Percentiles rank a stretch among this genome's conserved stretches.
Evolutionary conservation across 2,888 invertebrate genomes (phyloP).

Genomic region (Rhogogaster chlorosoma): DNA sequence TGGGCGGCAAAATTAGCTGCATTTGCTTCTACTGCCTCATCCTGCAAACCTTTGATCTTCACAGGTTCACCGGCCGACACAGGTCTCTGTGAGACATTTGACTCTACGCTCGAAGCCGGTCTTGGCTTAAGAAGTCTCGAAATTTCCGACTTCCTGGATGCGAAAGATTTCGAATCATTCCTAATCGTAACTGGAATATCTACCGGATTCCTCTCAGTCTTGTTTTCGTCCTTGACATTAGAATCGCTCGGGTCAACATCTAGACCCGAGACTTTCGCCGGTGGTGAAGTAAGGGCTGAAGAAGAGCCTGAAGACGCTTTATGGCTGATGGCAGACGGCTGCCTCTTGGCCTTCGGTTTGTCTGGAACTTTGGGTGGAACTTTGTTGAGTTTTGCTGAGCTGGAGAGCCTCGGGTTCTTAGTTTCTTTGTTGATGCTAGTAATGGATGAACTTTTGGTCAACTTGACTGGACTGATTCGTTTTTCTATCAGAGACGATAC

Average conservation of each 20-base stretch:
- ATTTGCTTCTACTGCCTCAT: not conserved
- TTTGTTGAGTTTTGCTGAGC: conserved; percentile 54
- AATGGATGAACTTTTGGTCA: conserved; percentile 63
- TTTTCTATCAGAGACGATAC: conserved; percentile 54
- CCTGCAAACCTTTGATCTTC: not conserved
- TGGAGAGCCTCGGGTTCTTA: conserved; percentile 44
- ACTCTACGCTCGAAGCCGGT: conserved; percentile 16
- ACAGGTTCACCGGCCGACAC: not conserved
- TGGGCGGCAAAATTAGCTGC: conserved; percentile 57
- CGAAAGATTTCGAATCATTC: not conserved
- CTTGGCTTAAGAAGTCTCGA: not conserved
- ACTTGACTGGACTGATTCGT: conserved; percentile 62
- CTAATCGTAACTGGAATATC: not conserved
- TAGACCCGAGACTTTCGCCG: not conserved
- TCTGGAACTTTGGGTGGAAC: conserved; percentile 60
- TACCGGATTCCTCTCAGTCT: not conserved
- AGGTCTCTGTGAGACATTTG: not conserved
- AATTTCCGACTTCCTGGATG: not conserved
- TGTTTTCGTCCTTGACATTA: not conserved
- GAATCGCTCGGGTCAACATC: not conserved
- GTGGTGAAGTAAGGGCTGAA: conserved; percentile 17
- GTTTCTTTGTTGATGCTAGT: conserved; percentile 58
- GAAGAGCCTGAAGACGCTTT: conserved; percentile 10
- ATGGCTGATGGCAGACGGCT: not conserved
- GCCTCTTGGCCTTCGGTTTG: conserved; percentile 57